These are phyloP conservation scores for Cotesia vestalis DNA, from an alignment of 1,140 invertebrate genomes.

Conservation along the genomic window DNA sequence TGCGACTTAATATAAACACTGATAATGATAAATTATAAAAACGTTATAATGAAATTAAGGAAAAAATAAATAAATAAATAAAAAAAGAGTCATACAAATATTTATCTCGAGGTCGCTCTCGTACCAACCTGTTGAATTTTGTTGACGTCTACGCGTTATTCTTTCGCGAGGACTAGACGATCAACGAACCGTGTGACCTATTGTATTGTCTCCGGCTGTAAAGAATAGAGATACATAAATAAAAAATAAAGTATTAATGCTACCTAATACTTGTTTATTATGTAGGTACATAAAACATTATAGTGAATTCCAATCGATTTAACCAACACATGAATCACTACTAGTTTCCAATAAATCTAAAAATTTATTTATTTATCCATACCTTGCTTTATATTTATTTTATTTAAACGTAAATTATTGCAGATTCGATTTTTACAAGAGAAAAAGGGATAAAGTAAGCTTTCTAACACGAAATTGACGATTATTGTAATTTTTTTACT, in stretches of 20 bases:
- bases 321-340: too few relatives aligned
- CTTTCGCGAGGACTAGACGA: conserved; percentile 19
- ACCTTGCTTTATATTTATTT: too few relatives aligned
- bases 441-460: too few relatives aligned
- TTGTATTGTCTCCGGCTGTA: background rate
- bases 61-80: background rate
- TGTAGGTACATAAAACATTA: too few relatives aligned
- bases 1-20: background rate
- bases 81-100: background rate
- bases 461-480: too few relatives aligned
- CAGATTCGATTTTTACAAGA: too few relatives aligned
- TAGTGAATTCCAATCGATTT: too few relatives aligned
- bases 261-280: background rate
- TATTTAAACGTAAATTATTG: too few relatives aligned
- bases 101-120: conserved; percentile 14
- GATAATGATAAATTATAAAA: background rate
- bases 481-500: too few relatives aligned
- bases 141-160: conserved; percentile 29
- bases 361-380: too few relatives aligned
- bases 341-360: too few relatives aligned
- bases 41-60: background rate
- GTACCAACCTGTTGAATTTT: conserved; percentile 37
- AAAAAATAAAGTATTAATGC: background rate
- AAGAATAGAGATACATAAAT: background rate
- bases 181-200: conserved; percentile 19